A percentile compares a stretch with the other conserved stretches of the same genome.
These are phyloP conservation scores for Ennomos quercinarius DNA, from an alignment of 2,888 invertebrate genomes.

Conservation along the genomic window DNA sequence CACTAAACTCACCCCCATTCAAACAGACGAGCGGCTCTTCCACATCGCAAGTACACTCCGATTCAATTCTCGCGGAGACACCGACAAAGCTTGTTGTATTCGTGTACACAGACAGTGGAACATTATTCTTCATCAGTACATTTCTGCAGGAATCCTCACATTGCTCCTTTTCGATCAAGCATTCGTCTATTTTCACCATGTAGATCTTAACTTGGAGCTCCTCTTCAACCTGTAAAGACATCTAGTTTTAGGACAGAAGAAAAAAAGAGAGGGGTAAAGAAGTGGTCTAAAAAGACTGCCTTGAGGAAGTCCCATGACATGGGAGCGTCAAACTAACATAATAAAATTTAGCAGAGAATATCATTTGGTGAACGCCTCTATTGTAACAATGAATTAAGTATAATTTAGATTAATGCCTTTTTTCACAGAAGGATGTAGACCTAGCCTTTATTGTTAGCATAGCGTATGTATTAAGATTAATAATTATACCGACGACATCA, in stretches of 20 bases:
- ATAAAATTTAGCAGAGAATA: too few species aligned
- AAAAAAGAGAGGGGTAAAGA: not conserved
- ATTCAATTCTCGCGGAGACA: constrained; percentile 93
- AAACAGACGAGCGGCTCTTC: constrained; percentile 87
- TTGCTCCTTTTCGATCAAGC: constrained; percentile 90
- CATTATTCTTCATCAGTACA: constrained; percentile 89
- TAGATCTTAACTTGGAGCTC: constrained; percentile 90
- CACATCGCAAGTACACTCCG: constrained; percentile 90
- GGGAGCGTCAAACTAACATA: too few species aligned
- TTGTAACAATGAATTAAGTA: too few species aligned
- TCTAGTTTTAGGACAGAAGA: not conserved
- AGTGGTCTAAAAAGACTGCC: constrained; percentile 4
- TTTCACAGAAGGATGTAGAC: too few species aligned
- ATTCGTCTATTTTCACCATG: constrained; percentile 97
- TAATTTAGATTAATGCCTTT: too few species aligned
- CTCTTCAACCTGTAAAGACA: constrained; percentile 85
- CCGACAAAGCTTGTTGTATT: constrained; percentile 98
- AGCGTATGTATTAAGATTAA: too few species aligned
- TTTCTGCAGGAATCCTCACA: constrained; percentile 93
- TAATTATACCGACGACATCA: too few species aligned
- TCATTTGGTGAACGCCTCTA: too few species aligned
- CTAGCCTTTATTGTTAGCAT: too few species aligned
- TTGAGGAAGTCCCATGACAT: constrained; percentile 1
- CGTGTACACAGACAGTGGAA: constrained; percentile 94
- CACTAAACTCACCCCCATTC: constrained; percentile 90